Base-by-base conservation (phyloP, 2,113 vertebrate genomes). In the Puntigrus tetrazona region DNA sequence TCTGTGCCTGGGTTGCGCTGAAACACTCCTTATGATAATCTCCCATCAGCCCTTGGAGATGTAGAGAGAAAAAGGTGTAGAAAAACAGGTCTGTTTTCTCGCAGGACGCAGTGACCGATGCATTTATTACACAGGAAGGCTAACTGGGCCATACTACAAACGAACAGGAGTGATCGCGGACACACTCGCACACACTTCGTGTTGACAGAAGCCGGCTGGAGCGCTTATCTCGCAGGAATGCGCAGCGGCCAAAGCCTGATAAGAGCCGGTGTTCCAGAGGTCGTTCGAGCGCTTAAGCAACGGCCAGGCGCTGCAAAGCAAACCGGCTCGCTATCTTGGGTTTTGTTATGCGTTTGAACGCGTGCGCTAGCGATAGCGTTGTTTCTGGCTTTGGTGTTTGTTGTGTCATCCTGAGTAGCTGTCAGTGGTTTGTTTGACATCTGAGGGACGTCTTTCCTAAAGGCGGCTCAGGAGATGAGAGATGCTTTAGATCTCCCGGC, bases 221-320 rank as follows among this genome's bases (percentile, higher is more conserved):
- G 77, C 74, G 22, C 84, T 87, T 73, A 85, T 79, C 65, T 36
- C 13, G 3, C 55, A 36, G 80, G 67, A 83, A 85, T 88, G 86
- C 63, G 67, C 41, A 50, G 25, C 16, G 31, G 13, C 63, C 41
- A 47, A 45, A 20, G 43, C n/a, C 45, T 88, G 84, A 88, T 80
- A 77, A 86, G 69, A 43, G 47, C 14, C 47, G 29, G 69, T 76
- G 69, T 36, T 80, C 45, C 67, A 80, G 83, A 69, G 47, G 69
- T 84, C 31, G 31, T 70, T 70, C 63, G 18, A 52, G 65, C 7
- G 65, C 61, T 69, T 31, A 47, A 41, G 36, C 78, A 80, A 65
- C 27, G 16, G 25, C 36, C 63, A 5, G 79, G 22, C 38, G 45
- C 34, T 82, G 41, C 29, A 22, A 73, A 73, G 57, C 63, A 80